These are phyloP conservation scores for Drosophila sp. DNA, from an alignment of 1,140 invertebrate species.

Conservation along the genomic window DNA sequence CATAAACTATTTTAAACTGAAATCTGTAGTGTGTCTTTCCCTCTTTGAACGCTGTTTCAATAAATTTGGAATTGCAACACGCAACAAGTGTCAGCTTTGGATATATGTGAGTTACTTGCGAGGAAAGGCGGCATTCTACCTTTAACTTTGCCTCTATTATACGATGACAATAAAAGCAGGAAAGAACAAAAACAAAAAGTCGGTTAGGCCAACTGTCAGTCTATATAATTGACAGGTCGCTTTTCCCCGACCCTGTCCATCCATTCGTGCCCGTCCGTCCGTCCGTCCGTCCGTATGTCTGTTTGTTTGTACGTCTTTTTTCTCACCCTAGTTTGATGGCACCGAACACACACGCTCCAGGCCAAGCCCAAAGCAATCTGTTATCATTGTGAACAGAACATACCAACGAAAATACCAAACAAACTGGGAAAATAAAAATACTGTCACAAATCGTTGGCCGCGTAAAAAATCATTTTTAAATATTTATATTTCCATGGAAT, in stretches of 20 bases:
- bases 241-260: neutral
- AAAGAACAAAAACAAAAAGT: conserved; percentile 51
- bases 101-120: conserved; percentile 51
- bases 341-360: conserved; percentile 35
- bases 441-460: conserved; percentile 65
- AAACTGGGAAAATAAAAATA: conserved; percentile 43
- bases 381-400: conserved; percentile 54
- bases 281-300: conserved; percentile 14
- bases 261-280: neutral
- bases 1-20: no score
- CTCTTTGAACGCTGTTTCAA: conserved; percentile 24
- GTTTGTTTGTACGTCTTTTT: conserved; percentile 77
- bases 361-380: conserved; percentile 59
- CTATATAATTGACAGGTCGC: conserved; percentile 51
- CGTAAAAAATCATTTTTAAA: conserved; percentile 70
- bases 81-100: conserved; percentile 75
- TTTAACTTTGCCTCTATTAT: conserved; percentile 65
- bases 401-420: conserved; percentile 23
- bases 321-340: conserved; percentile 73
- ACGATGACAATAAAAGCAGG: conserved; percentile 71
- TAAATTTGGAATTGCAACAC: conserved; percentile 39
- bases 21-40: no score
- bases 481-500: conserved; percentile 79
- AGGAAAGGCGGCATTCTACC: conserved; percentile 51
- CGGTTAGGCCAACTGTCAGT: conserved; percentile 51